phyloP scores from a whole-genome alignment of 2,113 vertebrate species.

The Rhagologus leucostigma region DNA sequence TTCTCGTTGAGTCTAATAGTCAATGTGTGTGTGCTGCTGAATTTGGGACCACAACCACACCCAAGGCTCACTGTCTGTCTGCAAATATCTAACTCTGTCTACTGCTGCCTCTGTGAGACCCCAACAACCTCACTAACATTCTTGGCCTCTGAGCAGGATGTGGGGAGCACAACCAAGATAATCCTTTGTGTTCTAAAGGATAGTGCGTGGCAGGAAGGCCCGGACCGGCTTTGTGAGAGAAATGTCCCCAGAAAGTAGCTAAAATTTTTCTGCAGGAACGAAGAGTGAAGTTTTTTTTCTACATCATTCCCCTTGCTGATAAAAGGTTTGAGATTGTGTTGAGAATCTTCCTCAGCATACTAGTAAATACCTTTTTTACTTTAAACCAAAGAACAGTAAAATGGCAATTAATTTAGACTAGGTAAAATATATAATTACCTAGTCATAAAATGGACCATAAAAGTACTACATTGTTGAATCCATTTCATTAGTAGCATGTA shows the following conservation, averaged over 20 bases:
- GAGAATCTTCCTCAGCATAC: background rate
- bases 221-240: background rate
- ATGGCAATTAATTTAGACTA: constrained; percentile 56
- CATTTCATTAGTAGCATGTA: constrained; percentile 16
- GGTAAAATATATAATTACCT: constrained; percentile 63
- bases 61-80: background rate
- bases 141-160: background rate
- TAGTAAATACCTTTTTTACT: constrained; percentile 26
- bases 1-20: background rate
- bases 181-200: constrained; percentile 35
- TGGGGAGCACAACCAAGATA: background rate
- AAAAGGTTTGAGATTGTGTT: constrained; percentile 17
- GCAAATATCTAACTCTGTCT: background rate
- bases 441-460: constrained; percentile 56
- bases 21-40: background rate
- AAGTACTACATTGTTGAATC: constrained; percentile 39
- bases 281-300: constrained; percentile 11
- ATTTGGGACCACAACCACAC: background rate
- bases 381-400: constrained; percentile 48
- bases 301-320: constrained; percentile 36
- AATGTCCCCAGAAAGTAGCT: constrained; percentile 29
- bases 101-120: background rate
- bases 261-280: constrained; percentile 27
- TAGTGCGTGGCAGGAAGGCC: background rate
- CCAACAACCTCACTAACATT: background rate